phyloP scores from a whole-genome alignment of 2,113 vertebrate species.

The Raphicerus campestris region DNA sequence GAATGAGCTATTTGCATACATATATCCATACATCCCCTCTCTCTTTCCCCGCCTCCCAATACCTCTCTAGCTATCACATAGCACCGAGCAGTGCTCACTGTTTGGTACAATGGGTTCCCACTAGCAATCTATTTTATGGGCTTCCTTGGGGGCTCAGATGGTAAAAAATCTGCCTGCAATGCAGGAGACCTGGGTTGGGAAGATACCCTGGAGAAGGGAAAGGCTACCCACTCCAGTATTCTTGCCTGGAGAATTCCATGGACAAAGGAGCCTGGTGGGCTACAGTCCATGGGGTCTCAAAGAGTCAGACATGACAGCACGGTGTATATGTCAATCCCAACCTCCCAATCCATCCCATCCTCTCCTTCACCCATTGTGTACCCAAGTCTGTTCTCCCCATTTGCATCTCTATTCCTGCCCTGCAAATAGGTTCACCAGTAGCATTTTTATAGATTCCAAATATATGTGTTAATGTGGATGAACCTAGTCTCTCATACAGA shows the following conservation, averaged over 20 bases:
- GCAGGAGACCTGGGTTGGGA: background rate
- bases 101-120: background rate
- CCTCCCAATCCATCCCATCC: background rate
- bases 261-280: background rate
- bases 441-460: background rate
- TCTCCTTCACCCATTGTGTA: background rate
- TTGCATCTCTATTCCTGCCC: background rate
- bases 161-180: background rate
- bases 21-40: background rate
- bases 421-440: background rate
- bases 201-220: background rate
- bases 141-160: background rate
- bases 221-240: background rate
- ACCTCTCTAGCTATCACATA: background rate
- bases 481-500: background rate
- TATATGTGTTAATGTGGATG: background rate
- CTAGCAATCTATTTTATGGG: background rate
- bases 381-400: background rate
- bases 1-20: background rate
- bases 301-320: fast-evolving
- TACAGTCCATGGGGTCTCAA: background rate
- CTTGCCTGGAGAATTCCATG: background rate
- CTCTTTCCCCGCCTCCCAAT: fast-evolving
- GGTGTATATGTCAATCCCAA: background rate
- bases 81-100: background rate